Evolutionary conservation across 2,797 vertebrate genomes (phyloP).

Genomic region (Propithecus deckenii): DNA sequence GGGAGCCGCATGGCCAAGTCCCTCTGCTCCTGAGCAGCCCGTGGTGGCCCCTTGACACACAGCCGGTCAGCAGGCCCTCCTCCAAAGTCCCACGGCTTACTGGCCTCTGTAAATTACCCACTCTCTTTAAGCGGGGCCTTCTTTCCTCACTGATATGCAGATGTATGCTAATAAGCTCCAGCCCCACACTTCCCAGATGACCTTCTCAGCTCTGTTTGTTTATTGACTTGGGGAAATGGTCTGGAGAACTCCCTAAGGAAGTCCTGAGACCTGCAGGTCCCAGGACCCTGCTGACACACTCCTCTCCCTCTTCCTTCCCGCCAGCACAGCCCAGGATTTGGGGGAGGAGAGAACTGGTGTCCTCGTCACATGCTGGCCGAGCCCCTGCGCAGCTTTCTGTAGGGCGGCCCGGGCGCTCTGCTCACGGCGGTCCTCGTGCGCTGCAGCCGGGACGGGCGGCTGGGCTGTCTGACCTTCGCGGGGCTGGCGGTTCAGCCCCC

Average conservation of each 20-base stretch:
- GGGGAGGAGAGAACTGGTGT: too few species aligned
- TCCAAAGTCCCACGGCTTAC: slow-evolving; percentile 79
- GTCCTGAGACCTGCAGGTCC: slow-evolving; percentile 64
- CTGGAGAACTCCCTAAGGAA: slow-evolving; percentile 61
- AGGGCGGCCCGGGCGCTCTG: rapidly evolving
- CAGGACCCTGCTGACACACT: background rate
- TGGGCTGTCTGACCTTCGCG: rapidly evolving
- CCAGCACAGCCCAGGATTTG: background rate
- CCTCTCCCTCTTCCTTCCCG: too few species aligned
- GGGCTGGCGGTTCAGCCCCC: rapidly evolving
- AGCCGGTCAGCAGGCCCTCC: slow-evolving; percentile 60
- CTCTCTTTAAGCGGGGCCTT: slow-evolving; percentile 70
- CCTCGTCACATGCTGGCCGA: rapidly evolving
- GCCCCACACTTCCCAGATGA: slow-evolving; percentile 78
- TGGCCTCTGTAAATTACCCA: slow-evolving; percentile 76
- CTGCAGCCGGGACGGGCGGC: rapidly evolving
- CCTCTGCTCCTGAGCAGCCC: background rate
- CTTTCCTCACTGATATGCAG: slow-evolving; percentile 81
- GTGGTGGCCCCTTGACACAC: slow-evolving; percentile 64
- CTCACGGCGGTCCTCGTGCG: background rate
- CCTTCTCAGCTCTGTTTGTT: slow-evolving; percentile 84
- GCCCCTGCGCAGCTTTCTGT: background rate
- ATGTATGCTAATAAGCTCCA: slow-evolving; percentile 80
- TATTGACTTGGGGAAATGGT: slow-evolving; percentile 78
- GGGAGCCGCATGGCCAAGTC: rapidly evolving